Evolutionary conservation across 1,140 invertebrate genomes (phyloP).

Genomic region (Campoletis sonorensis): DNA sequence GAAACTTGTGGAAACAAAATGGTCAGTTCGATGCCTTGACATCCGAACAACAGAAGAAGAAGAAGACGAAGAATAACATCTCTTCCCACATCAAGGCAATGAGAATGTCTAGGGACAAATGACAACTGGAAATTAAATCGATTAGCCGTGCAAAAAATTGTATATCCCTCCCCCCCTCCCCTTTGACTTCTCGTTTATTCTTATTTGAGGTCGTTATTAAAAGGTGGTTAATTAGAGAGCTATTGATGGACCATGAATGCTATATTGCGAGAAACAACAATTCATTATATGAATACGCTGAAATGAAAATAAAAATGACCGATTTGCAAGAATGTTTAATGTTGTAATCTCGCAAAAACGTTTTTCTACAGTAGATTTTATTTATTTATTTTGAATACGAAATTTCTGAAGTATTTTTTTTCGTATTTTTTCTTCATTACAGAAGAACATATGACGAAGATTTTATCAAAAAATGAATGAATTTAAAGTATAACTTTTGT

Average conservation of each 20-base stretch:
- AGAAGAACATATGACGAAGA: too few species aligned
- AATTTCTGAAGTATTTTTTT: too few species aligned
- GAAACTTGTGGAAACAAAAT: background rate
- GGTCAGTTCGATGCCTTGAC: constrained; percentile 31
- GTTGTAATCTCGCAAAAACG: background rate
- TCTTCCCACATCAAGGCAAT: constrained; percentile 27
- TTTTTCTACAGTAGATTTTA: too few species aligned
- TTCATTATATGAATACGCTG: background rate
- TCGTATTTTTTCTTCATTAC: too few species aligned
- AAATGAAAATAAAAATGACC: background rate
- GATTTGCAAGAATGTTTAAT: background rate
- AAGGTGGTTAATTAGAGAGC: constrained; percentile 22
- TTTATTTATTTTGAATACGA: too few species aligned
- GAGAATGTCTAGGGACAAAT: background rate
- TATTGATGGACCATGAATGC: constrained; percentile 1
- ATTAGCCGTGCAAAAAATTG: constrained; percentile 38
- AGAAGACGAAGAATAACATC: background rate
- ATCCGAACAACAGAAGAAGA: background rate
- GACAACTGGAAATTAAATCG: constrained; percentile 25
- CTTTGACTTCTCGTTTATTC: background rate
- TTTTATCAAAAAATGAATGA: too few species aligned
- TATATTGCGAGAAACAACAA: constrained; percentile 7
- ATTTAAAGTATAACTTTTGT: too few species aligned
- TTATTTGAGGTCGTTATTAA: constrained; percentile 11
- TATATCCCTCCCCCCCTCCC: background rate